These are phyloP conservation scores for Oncorhynchus kisutch DNA, from an alignment of 2,113 vertebrate species.

Conservation along the genomic window DNA sequence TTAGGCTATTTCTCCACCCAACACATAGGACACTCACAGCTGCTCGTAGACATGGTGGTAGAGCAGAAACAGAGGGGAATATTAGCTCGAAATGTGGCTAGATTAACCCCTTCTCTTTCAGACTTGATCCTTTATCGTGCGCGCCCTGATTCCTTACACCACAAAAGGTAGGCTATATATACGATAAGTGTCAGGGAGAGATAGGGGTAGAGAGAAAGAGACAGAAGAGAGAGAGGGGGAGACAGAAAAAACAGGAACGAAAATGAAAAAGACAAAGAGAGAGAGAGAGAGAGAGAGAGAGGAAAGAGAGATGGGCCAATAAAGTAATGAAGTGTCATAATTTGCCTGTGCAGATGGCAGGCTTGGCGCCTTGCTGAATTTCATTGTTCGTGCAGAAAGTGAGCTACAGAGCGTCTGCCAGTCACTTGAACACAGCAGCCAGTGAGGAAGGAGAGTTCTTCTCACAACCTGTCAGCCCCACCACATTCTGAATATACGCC, in stretches of 20 bases:
- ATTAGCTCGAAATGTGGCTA: too few species aligned
- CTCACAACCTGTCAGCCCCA: constrained; percentile 21
- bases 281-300: background rate
- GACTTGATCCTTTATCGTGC: too few species aligned
- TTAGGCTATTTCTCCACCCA: too few species aligned
- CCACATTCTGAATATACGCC: constrained; percentile 15
- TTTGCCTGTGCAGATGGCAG: constrained; percentile 40
- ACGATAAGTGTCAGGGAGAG: background rate
- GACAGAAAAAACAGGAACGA: too few species aligned
- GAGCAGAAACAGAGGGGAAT: too few species aligned
- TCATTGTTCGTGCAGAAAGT: constrained; percentile 31
- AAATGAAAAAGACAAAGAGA: background rate
- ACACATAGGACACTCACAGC: too few species aligned
- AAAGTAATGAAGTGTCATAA: constrained; percentile 44
- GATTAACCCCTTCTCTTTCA: too few species aligned
- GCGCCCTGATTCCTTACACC: too few species aligned
- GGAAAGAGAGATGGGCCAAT: background rate
- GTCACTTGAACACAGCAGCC: constrained; percentile 23
- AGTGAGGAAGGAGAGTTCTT: background rate
- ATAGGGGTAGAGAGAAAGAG: background rate
- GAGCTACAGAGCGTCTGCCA: constrained; percentile 23
- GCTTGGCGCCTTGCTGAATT: constrained; percentile 28
- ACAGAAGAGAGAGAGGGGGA: background rate
- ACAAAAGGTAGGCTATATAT: too few species aligned
- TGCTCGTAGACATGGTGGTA: too few species aligned